Conservation (phyloP, 2,797 vertebrate genomes). For the Toxotes lorentzi region DNA sequence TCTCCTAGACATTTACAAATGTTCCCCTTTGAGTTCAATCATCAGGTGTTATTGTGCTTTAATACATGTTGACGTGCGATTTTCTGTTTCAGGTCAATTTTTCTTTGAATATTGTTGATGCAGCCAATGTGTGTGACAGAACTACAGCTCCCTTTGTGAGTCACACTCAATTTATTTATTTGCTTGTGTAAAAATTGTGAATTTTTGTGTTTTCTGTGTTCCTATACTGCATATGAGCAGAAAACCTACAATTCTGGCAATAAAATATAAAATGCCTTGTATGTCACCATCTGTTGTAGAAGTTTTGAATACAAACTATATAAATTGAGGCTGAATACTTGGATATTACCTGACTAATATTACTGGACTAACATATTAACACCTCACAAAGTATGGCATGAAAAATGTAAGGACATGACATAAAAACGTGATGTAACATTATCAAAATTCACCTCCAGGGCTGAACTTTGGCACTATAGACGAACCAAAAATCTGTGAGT, state of each 20-base stretch:
- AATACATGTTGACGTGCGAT: slow-evolving; percentile 28
- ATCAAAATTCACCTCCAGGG: slow-evolving; percentile 76
- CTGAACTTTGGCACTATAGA: slow-evolving; percentile 82
- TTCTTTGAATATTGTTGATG: slow-evolving; percentile 15
- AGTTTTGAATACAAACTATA: slow-evolving; percentile 53
- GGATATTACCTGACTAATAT: slow-evolving; percentile 38
- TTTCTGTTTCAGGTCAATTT: slow-evolving; percentile 28
- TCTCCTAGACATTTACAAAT: slow-evolving; percentile 42
- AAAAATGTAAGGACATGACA: slow-evolving; percentile 44
- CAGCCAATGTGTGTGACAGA: slow-evolving; percentile 24
- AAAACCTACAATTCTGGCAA: slow-evolving; percentile 35
- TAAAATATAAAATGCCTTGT: slow-evolving; percentile 48
- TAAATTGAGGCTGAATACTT: slow-evolving; percentile 33
- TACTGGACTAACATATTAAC: slow-evolving; percentile 45
- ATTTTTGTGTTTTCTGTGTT: slow-evolving; percentile 33
- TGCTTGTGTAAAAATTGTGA: slow-evolving; percentile 29
- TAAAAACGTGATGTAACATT: slow-evolving; percentile 52
- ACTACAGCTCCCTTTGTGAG: not conserved
- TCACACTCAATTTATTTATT: slow-evolving; percentile 3
- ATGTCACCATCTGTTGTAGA: slow-evolving; percentile 40
- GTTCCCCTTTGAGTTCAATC: slow-evolving; percentile 39
- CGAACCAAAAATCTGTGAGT: slow-evolving; percentile 33
- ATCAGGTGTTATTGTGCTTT: slow-evolving; percentile 72
- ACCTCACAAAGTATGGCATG: slow-evolving; percentile 36
- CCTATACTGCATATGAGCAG: slow-evolving; percentile 31